A percentile compares a stretch with the other conserved stretches of the same genome.
These are phyloP conservation scores for Helobdella robusta DNA, from an alignment of 2,888 invertebrate species.

Conservation along the genomic window DNA sequence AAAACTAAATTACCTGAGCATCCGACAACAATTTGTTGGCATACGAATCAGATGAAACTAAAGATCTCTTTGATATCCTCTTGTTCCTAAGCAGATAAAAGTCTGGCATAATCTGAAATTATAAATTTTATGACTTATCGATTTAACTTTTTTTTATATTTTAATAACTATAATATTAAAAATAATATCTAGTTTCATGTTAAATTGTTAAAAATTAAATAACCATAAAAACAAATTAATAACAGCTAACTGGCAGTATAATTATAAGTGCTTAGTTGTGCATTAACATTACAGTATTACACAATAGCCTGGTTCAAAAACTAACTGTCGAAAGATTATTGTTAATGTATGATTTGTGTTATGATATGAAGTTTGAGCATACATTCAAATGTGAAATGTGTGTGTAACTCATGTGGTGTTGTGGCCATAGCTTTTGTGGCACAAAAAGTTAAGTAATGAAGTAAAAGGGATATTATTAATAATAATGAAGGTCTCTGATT, in stretches of 20 bases:
- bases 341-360: too few species aligned
- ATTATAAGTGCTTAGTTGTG: not conserved
- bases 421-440: not conserved
- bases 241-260: not conserved
- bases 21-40: not conserved
- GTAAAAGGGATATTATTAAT: too few species aligned
- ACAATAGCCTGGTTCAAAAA: too few species aligned
- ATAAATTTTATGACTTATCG: not conserved
- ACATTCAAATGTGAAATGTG: too few species aligned
- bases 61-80: constrained; percentile 14
- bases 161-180: not conserved
- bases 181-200: not conserved
- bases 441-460: too few species aligned
- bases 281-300: not conserved
- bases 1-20: not conserved
- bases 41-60: not conserved
- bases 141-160: not conserved
- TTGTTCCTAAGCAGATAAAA: constrained; percentile 14
- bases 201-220: not conserved
- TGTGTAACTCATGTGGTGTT: too few species aligned
- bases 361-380: too few species aligned
- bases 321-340: not conserved
- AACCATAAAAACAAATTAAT: not conserved
- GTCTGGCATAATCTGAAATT: constrained; percentile 13
- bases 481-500: too few species aligned